Evolutionary conservation across 2,888 invertebrate genomes (phyloP), one percentile per base, ranked within the genome.

Genomic region (Ariolimax columbianus): DNA sequence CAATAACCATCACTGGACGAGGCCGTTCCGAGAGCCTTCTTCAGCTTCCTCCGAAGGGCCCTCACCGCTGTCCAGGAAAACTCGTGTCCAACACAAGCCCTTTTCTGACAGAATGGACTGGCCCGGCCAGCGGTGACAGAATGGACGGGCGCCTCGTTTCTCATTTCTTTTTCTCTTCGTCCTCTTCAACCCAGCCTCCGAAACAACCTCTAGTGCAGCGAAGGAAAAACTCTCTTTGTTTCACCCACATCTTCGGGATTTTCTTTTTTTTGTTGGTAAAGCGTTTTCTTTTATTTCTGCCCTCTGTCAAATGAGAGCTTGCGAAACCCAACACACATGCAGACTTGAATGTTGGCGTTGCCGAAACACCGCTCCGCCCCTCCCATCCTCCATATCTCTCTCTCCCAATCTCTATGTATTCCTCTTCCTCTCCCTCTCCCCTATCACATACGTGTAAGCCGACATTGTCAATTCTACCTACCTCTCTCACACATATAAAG

Each of bases 1-100:
- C 72, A 81, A 81, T 81, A 72, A 81, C 81, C 80, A 47, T 63
- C 79, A 47, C 55, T 51, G 51, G 72, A n/a, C 33, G 36, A 26
- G 72, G 33, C 72, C 26, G 38, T 0, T 17, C 55, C 33, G 55
- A 66, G 68, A 30, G 55, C 36, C 47, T 83, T 66, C 63, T 83
- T 51, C 83, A 36, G 59, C 77, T 47, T 68, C 11, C 26, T 51
- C 26, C 66, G 43, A 33, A 75, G 66, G 26, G 33, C 83, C 36
- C 75, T 77, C 30, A 43, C 51, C 14, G 17, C 51, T 38, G 81
- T 47, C 81, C 72, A 51, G 72, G 55, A 70, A 70, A 72, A 81
- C 81, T 81, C 55, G 55, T 66, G 38, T 70, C 72, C 70, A 38
- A 70, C 55, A 72, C 70, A 70, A 47, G 73, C 73, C 19, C 17